Base-by-base conservation (phyloP, 1,140 invertebrate genomes). In the Stegodyphus dumicola region DNA sequence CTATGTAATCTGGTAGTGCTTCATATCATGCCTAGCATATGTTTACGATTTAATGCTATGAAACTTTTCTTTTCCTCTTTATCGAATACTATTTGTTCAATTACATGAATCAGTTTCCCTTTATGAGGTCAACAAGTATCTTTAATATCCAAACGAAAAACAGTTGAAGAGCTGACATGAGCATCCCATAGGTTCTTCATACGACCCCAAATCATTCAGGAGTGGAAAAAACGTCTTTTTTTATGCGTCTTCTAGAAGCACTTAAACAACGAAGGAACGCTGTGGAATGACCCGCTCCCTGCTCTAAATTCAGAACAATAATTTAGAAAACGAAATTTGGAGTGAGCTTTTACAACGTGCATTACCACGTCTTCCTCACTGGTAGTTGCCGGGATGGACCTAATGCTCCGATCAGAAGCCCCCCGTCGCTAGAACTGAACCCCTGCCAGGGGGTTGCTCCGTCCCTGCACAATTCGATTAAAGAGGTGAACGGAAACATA, bases 401-500 rank as follows among this genome's bases (percentile, higher is more conserved):
- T 83, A 83, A 83, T 83, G 80, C 73, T 66, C n/a, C 53, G 33
- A 18, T 18, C 56, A 13, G 17, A 66, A 51, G 60, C 78, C 78
- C 78, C 56, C 67, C 65, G 73, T 49, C 48, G 69, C 48, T n/a
- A 7, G 52, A 13, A 33, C 67, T 15, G 15, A n/a, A n/a, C 54
- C 70, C 79, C 70, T n/a, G 56, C 11, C n/a, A 56, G 69, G 80
- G 77, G 60, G 71, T 79, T 51, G 67, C 69, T 56, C 54, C 18
- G 49, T 67, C 52, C 69, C 70, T 18, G 53, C 51, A 66, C 81
- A 85, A 85, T 85, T 85, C 73, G 74, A 85, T 85, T 85, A 85
- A 74, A 75, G 73, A 76, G 65, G 73, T 76, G 81, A 85, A 85
- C 81, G 81, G 81, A 76, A 85, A 85, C 81, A 85, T 85, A 83